Conservation (phyloP, 1,140 invertebrate genomes). For the Hirudo medicinalis region DNA sequence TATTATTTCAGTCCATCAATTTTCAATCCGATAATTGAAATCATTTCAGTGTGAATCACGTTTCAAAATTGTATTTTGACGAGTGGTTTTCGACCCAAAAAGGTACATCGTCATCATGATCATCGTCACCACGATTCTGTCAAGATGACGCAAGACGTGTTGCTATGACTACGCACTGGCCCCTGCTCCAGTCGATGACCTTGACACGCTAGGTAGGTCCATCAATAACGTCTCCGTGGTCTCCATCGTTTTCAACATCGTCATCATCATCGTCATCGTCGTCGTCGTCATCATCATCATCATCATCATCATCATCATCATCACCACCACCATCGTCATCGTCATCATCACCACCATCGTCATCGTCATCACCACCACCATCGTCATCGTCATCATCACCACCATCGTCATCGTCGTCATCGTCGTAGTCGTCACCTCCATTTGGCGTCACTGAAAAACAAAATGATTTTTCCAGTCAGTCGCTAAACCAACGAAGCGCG, state of each 20-base stretch:
- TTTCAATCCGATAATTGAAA: too few species aligned
- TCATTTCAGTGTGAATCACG: too few species aligned
- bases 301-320: constrained; percentile 1
- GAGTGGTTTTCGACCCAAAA: too few species aligned
- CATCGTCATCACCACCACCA: neutral
- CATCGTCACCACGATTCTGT: neutral
- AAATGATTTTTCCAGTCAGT: too few species aligned
- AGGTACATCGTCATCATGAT: neutral
- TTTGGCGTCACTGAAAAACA: neutral
- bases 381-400: neutral
- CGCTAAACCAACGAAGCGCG: too few species aligned
- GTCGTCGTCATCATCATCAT: neutral
- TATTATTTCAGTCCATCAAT: too few species aligned
- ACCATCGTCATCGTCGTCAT: constrained; percentile 10
- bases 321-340: neutral
- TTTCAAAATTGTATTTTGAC: too few species aligned
- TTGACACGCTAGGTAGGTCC: neutral
- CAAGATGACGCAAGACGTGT: neutral
- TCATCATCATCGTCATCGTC: constrained; percentile 4
- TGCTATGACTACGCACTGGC: neutral
- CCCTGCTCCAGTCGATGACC: neutral
- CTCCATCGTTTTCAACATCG: neutral
- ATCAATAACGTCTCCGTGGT: constrained; percentile 1
- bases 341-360: neutral
- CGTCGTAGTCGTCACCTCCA: neutral